These are phyloP conservation scores for Tetanocera ferruginea DNA, from an alignment of 2,888 invertebrate genomes.

Conservation along the genomic window DNA sequence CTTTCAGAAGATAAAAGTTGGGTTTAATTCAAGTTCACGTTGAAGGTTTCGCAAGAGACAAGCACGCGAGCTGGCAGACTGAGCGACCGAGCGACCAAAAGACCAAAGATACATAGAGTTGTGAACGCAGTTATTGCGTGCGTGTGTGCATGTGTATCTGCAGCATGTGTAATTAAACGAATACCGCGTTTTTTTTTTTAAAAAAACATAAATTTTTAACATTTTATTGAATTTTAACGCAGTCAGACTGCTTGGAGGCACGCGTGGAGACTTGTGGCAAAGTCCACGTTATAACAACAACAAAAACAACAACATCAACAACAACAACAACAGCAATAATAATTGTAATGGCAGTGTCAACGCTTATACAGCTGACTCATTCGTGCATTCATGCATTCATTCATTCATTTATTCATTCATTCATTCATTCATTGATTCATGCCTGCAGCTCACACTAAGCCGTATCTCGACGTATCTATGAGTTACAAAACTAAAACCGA, in stretches of 20 bases:
- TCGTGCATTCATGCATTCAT: not conserved
- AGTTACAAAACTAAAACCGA: not conserved
- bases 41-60: constrained; percentile 16
- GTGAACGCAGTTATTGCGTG: not conserved
- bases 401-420: constrained; percentile 1
- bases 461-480: not conserved
- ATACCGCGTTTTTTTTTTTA: not conserved
- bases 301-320: not conserved
- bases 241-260: constrained; percentile 16
- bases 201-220: not conserved
- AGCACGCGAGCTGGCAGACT: not conserved
- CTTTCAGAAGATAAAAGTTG: not conserved
- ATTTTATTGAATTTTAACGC: not conserved
- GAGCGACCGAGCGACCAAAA: not conserved
- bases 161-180: not conserved
- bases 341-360: too few species aligned
- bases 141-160: not conserved
- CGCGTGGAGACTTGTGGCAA: not conserved
- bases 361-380: not conserved
- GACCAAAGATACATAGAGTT: not conserved
- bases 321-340: constrained; percentile 1
- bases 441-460: not conserved
- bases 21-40: constrained; percentile 27
- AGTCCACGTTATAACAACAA: not conserved
- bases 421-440: not conserved